Base-by-base conservation (phyloP, 2,888 invertebrate genomes). In the Agrotis puta region DNA sequence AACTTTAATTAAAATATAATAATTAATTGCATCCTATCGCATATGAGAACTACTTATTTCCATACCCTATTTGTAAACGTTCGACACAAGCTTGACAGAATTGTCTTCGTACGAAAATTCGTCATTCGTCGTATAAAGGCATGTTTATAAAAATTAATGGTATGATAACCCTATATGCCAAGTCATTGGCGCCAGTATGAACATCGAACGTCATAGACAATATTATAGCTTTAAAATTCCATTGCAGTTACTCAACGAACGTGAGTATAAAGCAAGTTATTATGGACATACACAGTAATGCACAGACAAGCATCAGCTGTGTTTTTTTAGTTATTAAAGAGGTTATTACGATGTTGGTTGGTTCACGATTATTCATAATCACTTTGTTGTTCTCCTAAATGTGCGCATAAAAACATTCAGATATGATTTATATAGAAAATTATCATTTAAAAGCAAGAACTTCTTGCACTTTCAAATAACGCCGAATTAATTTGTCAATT, bases 231-330 rank as follows among this genome's bases (percentile, higher is more conserved):
- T 83, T 84, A 70, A 83, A 87, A 91, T 90, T 90, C 90, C 86
- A 81, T 64, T 66, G 69, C 80, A 79, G 84, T 91, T 90, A 91
- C 88, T 91, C 91, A 90, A 85, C 76, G 82, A 76, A 81, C 85
- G 86, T 86, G 85, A 86, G 87, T 87, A 88, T 88, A 88, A 87
- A 85, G 89, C 88, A 88, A 90, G 88, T 87, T 86, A 83, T 85
- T 86, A 79, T 78, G 75, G 81, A 79, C 77, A 79, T 3, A 72
- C 24, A 73, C 66, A 73, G 81, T 82, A 70, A 48, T 63, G 70
- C 39, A 76, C 64, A 79, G 56, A 61, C 68, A 65, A 68, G 59
- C 39, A 39, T 76, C 73, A 81, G 61, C 72, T 76, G 72, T 73
- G 58, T 81, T 70, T 81, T 71, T 77, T 81, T 73, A 64, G 69